These are phyloP conservation scores for Zaprionus nigranus DNA, from an alignment of 1,140 invertebrate genomes.

Conservation along the genomic window DNA sequence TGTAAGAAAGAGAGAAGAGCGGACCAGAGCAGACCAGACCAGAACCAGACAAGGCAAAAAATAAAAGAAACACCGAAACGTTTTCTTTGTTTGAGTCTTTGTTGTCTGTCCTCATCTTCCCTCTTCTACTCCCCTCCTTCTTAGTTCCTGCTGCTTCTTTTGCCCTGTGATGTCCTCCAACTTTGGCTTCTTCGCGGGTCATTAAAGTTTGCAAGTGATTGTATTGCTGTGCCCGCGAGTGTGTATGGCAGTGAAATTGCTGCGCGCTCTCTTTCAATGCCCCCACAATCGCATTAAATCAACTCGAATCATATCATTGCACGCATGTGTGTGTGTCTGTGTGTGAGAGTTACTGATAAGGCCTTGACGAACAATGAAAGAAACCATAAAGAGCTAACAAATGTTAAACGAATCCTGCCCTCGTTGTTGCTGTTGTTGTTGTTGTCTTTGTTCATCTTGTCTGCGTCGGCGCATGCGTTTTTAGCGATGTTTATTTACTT, in stretches of 20 bases:
- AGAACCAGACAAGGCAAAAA: conserved; percentile 32
- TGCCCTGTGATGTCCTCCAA: conserved; percentile 36
- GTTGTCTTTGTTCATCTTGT: conserved; percentile 60
- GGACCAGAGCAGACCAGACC: conserved; percentile 27
- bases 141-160: conserved; percentile 5
- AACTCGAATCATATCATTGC: conserved; percentile 31
- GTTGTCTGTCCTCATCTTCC: conserved; percentile 25
- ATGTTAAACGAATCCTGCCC: conserved; percentile 44
- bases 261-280: neutral
- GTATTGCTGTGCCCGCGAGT: conserved; percentile 13
- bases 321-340: conserved; percentile 4
- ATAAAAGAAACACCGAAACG: conserved; percentile 23
- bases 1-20: conserved; percentile 1
- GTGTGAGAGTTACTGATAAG: conserved; percentile 36
- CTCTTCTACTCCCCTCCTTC: neutral
- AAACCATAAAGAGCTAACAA: conserved; percentile 48
- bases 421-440: conserved; percentile 36
- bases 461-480: conserved; percentile 75
- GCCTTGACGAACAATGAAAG: conserved; percentile 29
- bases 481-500: conserved; percentile 54
- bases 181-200: conserved; percentile 41
- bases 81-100: conserved; percentile 51
- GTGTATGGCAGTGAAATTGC: conserved; percentile 5
- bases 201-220: conserved; percentile 49
- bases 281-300: conserved; percentile 17